Percentiles rank a stretch among this genome's conserved stretches.
phyloP scores from a whole-genome alignment of 2,797 vertebrate genomes.

The Anabas testudineus region DNA sequence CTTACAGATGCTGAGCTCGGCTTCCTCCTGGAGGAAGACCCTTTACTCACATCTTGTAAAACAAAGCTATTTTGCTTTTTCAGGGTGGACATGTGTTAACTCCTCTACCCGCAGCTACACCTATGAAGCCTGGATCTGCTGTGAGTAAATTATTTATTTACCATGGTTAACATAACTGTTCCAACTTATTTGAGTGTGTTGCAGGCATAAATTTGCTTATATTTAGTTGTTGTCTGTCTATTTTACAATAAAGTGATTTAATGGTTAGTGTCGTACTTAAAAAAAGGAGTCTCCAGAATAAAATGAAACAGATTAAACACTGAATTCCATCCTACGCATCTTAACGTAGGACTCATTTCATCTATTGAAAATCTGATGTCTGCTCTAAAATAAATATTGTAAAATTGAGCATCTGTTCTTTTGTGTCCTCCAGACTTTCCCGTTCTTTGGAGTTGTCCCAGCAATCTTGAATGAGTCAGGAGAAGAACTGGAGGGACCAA shows the following conservation, averaged over 20 bases:
- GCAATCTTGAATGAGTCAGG: conserved; percentile 95
- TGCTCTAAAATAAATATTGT: no score
- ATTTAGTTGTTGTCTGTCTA: no score
- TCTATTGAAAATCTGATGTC: no score
- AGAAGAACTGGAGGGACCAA: conserved; percentile 95
- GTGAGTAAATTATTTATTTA: conserved; percentile 84
- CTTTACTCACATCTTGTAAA: neutral
- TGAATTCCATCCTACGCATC: no score
- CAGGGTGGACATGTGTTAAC: conserved; percentile 98
- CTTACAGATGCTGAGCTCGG: neutral
- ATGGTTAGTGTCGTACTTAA: no score
- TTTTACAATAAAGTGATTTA: no score
- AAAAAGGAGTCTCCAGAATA: no score
- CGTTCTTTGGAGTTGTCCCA: conserved; percentile 96
- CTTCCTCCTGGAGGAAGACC: conserved; percentile 20
- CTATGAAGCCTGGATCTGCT: conserved; percentile 96
- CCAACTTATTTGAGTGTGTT: no score
- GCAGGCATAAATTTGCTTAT: no score
- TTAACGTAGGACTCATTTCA: no score
- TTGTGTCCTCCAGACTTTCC: conserved; percentile 87
- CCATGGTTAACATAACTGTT: no score
- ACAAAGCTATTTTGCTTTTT: conserved; percentile 8
- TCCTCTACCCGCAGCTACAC: conserved; percentile 92
- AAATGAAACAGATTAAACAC: no score
- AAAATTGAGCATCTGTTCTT: neutral